Conservation (phyloP, 2,888 invertebrate species). For the Zygothrica quintamaculata region DNA sequence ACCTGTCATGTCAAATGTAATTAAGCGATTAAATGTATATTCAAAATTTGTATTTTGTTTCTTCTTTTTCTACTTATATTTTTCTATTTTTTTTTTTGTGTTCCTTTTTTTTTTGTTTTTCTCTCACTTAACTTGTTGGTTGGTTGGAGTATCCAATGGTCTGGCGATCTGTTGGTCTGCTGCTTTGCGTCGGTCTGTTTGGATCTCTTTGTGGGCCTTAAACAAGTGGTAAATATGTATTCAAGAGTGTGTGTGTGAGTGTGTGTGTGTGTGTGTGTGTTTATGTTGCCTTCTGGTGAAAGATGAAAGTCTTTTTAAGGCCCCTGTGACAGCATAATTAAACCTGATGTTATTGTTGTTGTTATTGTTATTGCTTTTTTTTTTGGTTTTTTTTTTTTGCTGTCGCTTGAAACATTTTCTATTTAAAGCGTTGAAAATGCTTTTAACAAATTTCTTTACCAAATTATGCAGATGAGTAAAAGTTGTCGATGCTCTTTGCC, state of each 20-base stretch:
- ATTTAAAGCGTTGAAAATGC: constrained; percentile 63
- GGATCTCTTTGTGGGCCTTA: constrained; percentile 14
- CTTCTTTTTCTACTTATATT: constrained; percentile 17
- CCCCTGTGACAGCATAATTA: constrained; percentile 78
- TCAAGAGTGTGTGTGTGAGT: no score
- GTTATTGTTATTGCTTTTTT: constrained; percentile 24
- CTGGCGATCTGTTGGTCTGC: no score
- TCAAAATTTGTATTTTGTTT: constrained; percentile 52
- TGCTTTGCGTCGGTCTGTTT: no score
- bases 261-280: neutral
- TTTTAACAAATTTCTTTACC: constrained; percentile 55
- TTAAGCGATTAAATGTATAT: constrained; percentile 75
- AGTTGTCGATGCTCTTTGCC: constrained; percentile 48
- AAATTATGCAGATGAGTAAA: constrained; percentile 72
- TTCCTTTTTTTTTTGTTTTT: constrained; percentile 4
- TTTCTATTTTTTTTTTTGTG: neutral
- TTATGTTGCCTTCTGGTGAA: constrained; percentile 52
- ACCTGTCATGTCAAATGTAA: constrained; percentile 77
- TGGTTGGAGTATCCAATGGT: constrained; percentile 27
- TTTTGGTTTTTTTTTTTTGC: constrained; percentile 30
- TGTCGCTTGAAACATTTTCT: constrained; percentile 56
- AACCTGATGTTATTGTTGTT: constrained; percentile 44
- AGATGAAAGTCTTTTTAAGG: constrained; percentile 75
- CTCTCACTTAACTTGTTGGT: constrained; percentile 32
- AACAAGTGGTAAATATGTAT: no score